Percentiles rank a stretch among this genome's conserved stretches.
Conservation (phyloP, 1,140 invertebrate genomes). For the Gonioctena quinquepunctata region DNA sequence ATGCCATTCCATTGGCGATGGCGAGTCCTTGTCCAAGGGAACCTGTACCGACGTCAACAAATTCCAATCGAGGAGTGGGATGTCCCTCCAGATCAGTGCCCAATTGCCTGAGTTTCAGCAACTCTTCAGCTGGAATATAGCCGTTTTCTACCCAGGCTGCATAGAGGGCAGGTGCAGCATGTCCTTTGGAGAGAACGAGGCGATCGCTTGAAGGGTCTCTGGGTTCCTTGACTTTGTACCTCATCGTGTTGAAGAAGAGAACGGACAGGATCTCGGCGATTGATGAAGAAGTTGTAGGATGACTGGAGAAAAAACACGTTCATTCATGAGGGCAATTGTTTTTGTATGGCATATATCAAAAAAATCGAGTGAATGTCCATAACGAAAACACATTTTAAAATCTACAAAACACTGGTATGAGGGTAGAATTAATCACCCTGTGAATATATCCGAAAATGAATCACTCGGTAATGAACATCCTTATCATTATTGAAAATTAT, state of each 20-base stretch:
- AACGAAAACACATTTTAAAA: no score
- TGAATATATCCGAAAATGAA: no score
- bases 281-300: constrained; percentile 98
- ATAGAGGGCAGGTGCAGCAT: constrained; percentile 98
- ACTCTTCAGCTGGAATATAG: constrained; percentile 80
- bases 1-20: constrained; percentile 96
- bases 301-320: constrained; percentile 64
- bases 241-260: constrained; percentile 97
- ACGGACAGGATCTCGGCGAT: constrained; percentile 99
- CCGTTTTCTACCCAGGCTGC: constrained; percentile 98
- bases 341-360: no score
- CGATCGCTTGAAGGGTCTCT: constrained; percentile 88
- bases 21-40: constrained; percentile 98
- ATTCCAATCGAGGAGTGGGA: constrained; percentile 95
- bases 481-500: no score
- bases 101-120: constrained; percentile 90
- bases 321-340: no score
- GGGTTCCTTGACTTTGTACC: constrained; percentile 85
- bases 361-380: no score
- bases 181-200: constrained; percentile 97
- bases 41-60: constrained; percentile 98
- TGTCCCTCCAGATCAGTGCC: constrained; percentile 96
- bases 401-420: no score
- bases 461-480: no score
- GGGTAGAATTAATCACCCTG: no score